Evolutionary conservation across 2,113 vertebrate species (phyloP), one percentile per base, ranked within the genome.

Genomic region (Rhinichthys klamathensis): DNA sequence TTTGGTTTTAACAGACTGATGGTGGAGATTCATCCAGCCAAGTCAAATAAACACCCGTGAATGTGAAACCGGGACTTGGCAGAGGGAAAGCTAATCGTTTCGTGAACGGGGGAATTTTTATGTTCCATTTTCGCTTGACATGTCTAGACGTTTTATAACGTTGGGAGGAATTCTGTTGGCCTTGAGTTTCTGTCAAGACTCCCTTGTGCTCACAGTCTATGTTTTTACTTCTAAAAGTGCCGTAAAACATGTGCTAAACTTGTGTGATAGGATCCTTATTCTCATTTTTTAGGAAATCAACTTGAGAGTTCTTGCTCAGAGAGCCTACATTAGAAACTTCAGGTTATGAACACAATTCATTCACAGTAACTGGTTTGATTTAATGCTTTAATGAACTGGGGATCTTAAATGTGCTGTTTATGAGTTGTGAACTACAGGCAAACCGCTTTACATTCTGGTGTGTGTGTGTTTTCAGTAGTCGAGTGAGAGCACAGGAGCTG

Each of bases 1-100:
- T 83, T 87, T 21, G 89, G 82, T 86, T 91, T 87, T 87, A 85
- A 88, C 88, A 93, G 92, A 91, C 90, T 89, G 93, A 94, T 94
- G 93, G 85, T 79, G 84, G 84, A 91, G 86, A 87, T 81, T 85
- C 88, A 84, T 88, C 76, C 75, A 89, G 91, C 94, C 93, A 94
- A 93, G 90, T 92, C 84, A 94, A 94, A 94, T 93, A 94, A 94
- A 95, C 94, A 94, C 88, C 89, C 25, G 69, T 72, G 89, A 92
- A 93, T 88, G 91, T 90, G 87, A 90, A 93, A 89, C 86, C 87
- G 80, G 89, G 89, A 91, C 91, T 94, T 94, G 93, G 93, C 93
- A 91, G 93, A 86, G 63, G 32, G 41, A 87, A 89, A 89, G 84
- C 76, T 61, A 89, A 91, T 82, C 80, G 63, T 90, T 93, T 89